These are phyloP conservation scores for Haliaeetus leucogaster DNA, from an alignment of 2,113 vertebrate species.

Conservation along the genomic window DNA sequence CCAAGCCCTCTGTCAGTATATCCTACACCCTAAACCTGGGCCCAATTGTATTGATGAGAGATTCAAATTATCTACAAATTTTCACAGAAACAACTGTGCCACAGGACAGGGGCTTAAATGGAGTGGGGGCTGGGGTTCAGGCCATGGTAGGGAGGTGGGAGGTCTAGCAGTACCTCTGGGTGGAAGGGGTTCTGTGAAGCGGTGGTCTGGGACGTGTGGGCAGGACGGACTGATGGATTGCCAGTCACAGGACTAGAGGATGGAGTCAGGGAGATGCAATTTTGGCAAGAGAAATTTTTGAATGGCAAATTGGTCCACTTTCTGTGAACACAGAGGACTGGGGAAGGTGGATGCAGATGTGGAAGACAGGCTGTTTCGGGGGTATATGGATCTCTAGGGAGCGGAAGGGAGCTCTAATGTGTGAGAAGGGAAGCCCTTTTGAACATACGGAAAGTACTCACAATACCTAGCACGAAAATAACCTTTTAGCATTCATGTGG, in stretches of 20 bases:
- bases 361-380: neutral
- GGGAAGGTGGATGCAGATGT: neutral
- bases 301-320: neutral
- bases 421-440: neutral
- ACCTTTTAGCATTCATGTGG: neutral
- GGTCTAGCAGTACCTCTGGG: neutral
- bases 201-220: neutral
- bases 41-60: neutral
- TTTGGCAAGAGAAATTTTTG: neutral
- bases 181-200: neutral
- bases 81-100: neutral
- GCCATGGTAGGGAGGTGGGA: accelerated
- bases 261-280: neutral
- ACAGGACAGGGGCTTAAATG: neutral
- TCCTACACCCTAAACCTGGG: neutral
- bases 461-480: neutral
- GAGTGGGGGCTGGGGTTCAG: neutral
- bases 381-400: neutral
- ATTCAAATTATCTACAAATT: neutral
- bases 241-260: neutral
- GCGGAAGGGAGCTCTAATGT: neutral
- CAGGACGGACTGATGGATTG: neutral
- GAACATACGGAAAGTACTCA: accelerated
- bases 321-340: neutral
- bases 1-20: neutral